These are phyloP conservation scores for Heterodera schachtii DNA, from an alignment of 1,140 invertebrate genomes.

Conservation along the genomic window DNA sequence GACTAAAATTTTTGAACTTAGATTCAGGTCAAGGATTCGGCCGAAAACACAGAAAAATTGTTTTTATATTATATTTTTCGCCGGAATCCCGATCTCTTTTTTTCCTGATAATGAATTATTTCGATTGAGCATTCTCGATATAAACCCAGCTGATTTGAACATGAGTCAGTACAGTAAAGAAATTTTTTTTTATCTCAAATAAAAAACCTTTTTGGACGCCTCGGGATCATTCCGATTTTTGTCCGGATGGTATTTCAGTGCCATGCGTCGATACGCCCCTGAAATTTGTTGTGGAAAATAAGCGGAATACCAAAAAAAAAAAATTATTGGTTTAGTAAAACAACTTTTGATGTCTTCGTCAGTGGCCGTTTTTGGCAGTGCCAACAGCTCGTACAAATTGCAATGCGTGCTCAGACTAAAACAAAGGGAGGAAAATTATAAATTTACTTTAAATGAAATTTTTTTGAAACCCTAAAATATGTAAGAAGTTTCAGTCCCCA, in stretches of 20 bases:
- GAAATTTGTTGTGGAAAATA: not conserved
- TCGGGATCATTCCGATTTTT: slow-evolving; percentile 75
- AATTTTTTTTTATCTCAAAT: not conserved
- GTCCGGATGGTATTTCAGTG: slow-evolving; percentile 92
- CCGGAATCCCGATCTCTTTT: no score
- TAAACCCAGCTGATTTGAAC: no score
- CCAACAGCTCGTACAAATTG: slow-evolving; percentile 82
- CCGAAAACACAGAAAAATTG: no score
- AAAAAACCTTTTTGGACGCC: slow-evolving; percentile 51
- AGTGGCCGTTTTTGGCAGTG: slow-evolving; percentile 77
- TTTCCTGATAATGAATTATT: no score
- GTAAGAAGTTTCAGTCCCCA: no score
- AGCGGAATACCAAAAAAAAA: not conserved
- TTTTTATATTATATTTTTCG: no score
- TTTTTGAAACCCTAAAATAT: not conserved
- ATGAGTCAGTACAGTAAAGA: slow-evolving; percentile 2
- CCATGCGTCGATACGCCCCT: slow-evolving; percentile 89
- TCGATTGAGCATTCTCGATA: no score
- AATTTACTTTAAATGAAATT: not conserved
- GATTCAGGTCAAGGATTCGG: no score
- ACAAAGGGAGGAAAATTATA: not conserved
- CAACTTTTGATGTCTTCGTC: slow-evolving; percentile 87
- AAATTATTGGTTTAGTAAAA: no score
- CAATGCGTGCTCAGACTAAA: slow-evolving; percentile 19
- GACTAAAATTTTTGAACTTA: no score